phyloP scores from a whole-genome alignment of 2,888 invertebrate species.

The Germaria angustata region DNA sequence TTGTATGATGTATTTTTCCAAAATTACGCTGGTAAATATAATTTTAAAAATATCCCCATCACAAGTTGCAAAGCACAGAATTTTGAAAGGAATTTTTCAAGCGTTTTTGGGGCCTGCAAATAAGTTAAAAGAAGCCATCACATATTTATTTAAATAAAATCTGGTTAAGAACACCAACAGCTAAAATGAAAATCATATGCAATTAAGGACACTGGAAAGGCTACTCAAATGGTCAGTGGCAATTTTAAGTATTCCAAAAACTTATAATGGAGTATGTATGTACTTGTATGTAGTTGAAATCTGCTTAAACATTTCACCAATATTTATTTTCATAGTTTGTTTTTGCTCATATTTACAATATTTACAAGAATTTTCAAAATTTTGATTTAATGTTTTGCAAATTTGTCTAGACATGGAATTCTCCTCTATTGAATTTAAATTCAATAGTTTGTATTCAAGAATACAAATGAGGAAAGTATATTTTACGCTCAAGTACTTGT shows the following conservation, averaged over 20 bases:
- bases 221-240: constrained; percentile 1
- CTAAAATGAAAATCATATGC: neutral
- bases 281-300: too few species aligned
- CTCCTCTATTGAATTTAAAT: neutral
- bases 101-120: too few species aligned
- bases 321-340: neutral
- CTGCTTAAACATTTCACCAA: constrained; percentile 8
- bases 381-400: constrained; percentile 6
- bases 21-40: too few species aligned
- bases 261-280: neutral
- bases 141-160: neutral
- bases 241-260: neutral
- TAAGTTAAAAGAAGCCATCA: too few species aligned
- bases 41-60: too few species aligned
- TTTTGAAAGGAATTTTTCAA: too few species aligned
- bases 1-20: too few species aligned
- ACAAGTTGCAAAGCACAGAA: too few species aligned
- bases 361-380: neutral
- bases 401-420: neutral
- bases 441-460: neutral
- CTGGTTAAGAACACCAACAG: neutral
- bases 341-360: neutral
- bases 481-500: neutral
- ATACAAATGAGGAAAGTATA: neutral
- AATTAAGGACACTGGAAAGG: neutral